Evolutionary conservation across 2,113 vertebrate species (phyloP).

Genomic region (Nansenia antarctica): DNA sequence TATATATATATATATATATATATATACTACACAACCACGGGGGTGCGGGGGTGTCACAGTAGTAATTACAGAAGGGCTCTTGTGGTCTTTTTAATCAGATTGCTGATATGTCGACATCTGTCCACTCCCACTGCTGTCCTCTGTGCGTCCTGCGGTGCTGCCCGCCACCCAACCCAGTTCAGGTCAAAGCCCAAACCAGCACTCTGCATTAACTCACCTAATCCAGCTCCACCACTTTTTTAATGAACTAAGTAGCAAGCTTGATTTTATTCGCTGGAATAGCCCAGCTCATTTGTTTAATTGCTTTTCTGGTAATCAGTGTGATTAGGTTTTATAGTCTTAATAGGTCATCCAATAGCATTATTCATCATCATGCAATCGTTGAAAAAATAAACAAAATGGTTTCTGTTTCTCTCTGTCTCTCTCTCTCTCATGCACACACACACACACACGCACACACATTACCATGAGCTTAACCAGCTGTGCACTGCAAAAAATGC

Average conservation of each 20-base stretch:
- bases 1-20: too few species aligned
- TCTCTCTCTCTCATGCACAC: background rate
- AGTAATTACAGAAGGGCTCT: conserved; percentile 23
- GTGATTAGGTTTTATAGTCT: conserved; percentile 51
- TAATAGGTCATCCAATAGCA: conserved; percentile 27
- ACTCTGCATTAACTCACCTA: conserved; percentile 43
- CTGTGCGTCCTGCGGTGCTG: conserved; percentile 22
- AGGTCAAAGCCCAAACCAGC: conserved; percentile 30
- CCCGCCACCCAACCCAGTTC: conserved; percentile 16
- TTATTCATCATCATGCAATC: background rate
- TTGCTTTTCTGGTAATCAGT: conserved; percentile 55
- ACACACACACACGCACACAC: conserved; percentile 18
- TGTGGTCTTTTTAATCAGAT: conserved; percentile 37
- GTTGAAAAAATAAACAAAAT: conserved; percentile 8
- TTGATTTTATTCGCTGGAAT: conserved; percentile 46
- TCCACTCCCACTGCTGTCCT: conserved; percentile 28
- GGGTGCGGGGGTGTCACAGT: background rate
- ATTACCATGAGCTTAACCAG: conserved; percentile 28
- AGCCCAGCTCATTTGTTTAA: conserved; percentile 64
- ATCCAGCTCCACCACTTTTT: conserved; percentile 43
- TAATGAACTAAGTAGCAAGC: conserved; percentile 58
- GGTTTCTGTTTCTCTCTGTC: too few species aligned
- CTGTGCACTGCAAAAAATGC: conserved; percentile 26
- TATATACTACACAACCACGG: conserved; percentile 8
- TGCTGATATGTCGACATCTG: conserved; percentile 62